Base-by-base conservation (phyloP, 2,888 invertebrate genomes). In the Synanthedon tipuliformis region DNA sequence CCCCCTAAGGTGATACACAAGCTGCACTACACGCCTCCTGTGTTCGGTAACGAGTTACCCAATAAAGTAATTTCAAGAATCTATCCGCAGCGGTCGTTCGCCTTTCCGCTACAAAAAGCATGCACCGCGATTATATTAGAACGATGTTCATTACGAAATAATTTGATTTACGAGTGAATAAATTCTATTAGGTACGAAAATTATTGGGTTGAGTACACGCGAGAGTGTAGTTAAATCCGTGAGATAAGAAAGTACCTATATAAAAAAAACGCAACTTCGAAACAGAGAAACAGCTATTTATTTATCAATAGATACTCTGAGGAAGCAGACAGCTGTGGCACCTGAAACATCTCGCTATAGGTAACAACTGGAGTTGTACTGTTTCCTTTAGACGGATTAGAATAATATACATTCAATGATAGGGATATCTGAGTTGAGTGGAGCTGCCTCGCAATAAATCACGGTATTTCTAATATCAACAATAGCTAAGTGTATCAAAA, bases 61-160 rank as follows among this genome's bases (percentile, higher is more conserved):
- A 83, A 83, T 82, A 81, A 79, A 83, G 80, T 69, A 78, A 81
- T 83, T 82, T 83, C 77, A 75, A 76, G 75, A 78, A 77, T 71
- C 73, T 78, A 80, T 81, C 73, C 69, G 64, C 68, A 60, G 63
- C 73, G 82, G 82, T 78, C 83, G 74, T 75, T 79, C 71, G 75
- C 80, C 77, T 77, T 73, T 69, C 68, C 69, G 69, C 65, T 69
- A 75, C 74, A 81, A 81, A 81, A 82, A 81, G 71, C 72, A 71
- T 72, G 73, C 73, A 72, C 65, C 61, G 63, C 69, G 70, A 77
- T 78, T 68, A 75, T 66, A 57, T 59, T 70, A 64, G 68, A 71
- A 68, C 69, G 71, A 73, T 71, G 71, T 68, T 71, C 68, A 56
- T 56, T 56, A 64, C 58, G 50, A 51, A 58, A 61, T 58, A 56